Conservation (phyloP, 2,888 invertebrate species). For the Leucophenga maculata region DNA sequence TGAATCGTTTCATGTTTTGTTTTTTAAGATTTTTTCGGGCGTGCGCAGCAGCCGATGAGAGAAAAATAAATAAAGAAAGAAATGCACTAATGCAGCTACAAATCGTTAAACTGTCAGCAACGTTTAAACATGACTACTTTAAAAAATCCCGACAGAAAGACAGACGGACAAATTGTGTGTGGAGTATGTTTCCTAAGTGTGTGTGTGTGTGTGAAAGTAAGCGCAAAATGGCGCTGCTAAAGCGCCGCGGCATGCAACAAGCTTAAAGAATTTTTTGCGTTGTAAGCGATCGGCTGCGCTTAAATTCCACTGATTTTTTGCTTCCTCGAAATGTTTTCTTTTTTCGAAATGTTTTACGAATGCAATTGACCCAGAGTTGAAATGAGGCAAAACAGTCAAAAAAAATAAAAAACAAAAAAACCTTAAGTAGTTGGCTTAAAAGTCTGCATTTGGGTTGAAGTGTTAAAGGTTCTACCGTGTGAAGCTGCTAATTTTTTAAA, state of each 20-base stretch:
- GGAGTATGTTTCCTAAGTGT: no score
- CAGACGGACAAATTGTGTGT: no score
- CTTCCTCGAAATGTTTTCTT: neutral
- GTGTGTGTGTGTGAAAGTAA: no score
- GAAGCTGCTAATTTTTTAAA: no score
- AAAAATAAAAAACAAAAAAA: no score
- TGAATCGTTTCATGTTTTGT: no score
- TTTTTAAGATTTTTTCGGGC: neutral
- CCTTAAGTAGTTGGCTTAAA: no score
- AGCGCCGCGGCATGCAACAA: conserved; percentile 15
- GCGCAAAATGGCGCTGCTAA: neutral
- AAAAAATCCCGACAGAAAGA: no score
- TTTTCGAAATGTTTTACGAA: neutral
- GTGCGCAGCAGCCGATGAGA: conserved; percentile 13
- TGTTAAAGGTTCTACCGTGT: no score
- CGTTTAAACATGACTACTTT: conserved; percentile 51
- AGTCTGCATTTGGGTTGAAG: no score
- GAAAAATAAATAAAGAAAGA: conserved; percentile 33
- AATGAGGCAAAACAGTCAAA: neutral
- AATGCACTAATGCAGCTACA: conserved; percentile 64
- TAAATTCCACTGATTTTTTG: conserved; percentile 3
- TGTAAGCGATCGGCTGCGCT: conserved; percentile 15
- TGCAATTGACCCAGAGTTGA: neutral
- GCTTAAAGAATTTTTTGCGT: conserved; percentile 16
- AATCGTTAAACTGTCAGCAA: conserved; percentile 69